These are phyloP conservation scores for Heliconius eleuchia DNA, from an alignment of 1,140 invertebrate genomes.

Conservation along the genomic window DNA sequence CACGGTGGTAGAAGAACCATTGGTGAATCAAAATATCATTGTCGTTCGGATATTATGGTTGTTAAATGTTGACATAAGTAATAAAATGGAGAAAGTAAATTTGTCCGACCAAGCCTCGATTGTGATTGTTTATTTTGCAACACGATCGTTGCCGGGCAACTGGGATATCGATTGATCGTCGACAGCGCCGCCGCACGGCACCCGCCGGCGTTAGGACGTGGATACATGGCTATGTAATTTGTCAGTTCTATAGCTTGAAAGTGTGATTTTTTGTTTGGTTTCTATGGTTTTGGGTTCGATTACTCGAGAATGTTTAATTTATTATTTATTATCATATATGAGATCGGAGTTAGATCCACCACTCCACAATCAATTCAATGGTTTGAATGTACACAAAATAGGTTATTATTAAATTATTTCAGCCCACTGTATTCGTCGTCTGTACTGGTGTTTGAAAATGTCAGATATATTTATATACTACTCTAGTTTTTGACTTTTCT, in stretches of 20 bases:
- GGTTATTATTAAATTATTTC: too few relatives aligned
- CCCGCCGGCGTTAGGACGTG: conserved; percentile 39
- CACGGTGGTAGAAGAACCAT: conserved; percentile 70
- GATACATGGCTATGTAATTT: conserved; percentile 29
- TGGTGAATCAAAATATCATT: conserved; percentile 62
- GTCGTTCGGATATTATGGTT: conserved; percentile 75
- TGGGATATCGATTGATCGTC: conserved; percentile 75
- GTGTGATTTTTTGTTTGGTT: too few relatives aligned
- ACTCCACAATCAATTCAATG: too few relatives aligned
- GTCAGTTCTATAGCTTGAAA: neutral
- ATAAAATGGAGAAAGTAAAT: conserved; percentile 81
- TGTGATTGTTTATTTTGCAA: conserved; percentile 82
- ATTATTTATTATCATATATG: too few relatives aligned
- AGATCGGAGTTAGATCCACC: too few relatives aligned
- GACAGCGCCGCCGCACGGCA: conserved; percentile 62
- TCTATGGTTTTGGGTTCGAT: too few relatives aligned
- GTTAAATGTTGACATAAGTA: conserved; percentile 78
- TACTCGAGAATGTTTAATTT: too few relatives aligned
- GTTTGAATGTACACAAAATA: too few relatives aligned
- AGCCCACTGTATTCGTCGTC: too few relatives aligned
- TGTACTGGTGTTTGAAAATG: too few relatives aligned
- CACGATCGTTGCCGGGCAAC: conserved; percentile 79
- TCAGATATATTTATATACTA: too few relatives aligned
- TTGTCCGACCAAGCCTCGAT: conserved; percentile 65
- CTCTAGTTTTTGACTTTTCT: too few relatives aligned